Evolutionary conservation across 2,888 invertebrate species (phyloP).

Genomic region (Yponomeuta cagnagella): DNA sequence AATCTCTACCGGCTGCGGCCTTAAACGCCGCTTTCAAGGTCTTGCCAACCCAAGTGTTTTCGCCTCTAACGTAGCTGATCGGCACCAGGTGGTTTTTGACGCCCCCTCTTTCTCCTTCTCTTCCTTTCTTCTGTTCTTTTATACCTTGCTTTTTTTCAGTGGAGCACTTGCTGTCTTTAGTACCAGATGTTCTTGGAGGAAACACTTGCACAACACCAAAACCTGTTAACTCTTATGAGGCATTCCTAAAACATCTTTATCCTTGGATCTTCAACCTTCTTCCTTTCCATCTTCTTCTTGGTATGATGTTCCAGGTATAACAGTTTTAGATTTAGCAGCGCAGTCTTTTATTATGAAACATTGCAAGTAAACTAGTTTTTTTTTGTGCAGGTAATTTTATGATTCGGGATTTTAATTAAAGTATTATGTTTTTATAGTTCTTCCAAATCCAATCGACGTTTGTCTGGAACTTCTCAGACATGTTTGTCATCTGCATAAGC

Average conservation of each 20-base stretch:
- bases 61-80: too few relatives aligned
- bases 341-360: too few relatives aligned
- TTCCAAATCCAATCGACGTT: slow-evolving; percentile 74
- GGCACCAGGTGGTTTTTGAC: too few relatives aligned
- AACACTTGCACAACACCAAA: slow-evolving; percentile 35
- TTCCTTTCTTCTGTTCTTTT: background rate
- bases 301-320: slow-evolving; percentile 34
- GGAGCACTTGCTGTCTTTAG: slow-evolving; percentile 40
- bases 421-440: slow-evolving; percentile 18
- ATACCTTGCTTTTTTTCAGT: slow-evolving; percentile 32
- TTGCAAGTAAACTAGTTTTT: too few relatives aligned
- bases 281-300: slow-evolving; percentile 33
- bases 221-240: slow-evolving; percentile 29
- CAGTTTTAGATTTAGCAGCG: background rate
- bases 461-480: slow-evolving; percentile 77
- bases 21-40: too few relatives aligned
- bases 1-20: too few relatives aligned
- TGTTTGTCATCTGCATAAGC: slow-evolving; percentile 77
- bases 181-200: slow-evolving; percentile 31
- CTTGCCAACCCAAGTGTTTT: too few relatives aligned
- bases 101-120: too few relatives aligned
- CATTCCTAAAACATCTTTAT: slow-evolving; percentile 31
- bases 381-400: too few relatives aligned
- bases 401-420: background rate
- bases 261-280: slow-evolving; percentile 37